Conservation (phyloP, 2,113 vertebrate species). For the Stercorarius parasiticus region DNA sequence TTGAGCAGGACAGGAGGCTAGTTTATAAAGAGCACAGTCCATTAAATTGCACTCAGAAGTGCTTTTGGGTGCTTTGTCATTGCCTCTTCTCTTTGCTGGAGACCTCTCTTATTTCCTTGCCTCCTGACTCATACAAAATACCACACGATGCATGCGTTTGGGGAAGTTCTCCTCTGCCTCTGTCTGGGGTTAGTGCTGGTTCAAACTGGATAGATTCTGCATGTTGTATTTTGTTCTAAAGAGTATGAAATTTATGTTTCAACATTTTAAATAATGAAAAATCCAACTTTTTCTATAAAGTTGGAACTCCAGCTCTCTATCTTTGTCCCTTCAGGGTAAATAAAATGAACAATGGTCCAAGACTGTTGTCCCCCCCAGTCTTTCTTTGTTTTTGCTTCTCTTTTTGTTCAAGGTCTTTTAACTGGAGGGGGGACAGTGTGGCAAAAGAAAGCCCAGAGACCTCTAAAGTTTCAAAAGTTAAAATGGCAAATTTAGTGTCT, state of each 20-base stretch:
- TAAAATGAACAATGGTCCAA: neutral
- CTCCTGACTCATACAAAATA: neutral
- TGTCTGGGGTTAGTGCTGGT: neutral
- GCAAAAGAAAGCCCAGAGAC: neutral
- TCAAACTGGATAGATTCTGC: neutral
- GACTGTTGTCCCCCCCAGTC: accelerated
- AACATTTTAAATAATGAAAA: neutral
- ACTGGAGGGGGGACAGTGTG: neutral
- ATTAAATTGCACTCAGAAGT: neutral
- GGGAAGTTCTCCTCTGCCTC: neutral
- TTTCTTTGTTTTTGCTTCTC: neutral
- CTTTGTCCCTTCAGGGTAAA: neutral
- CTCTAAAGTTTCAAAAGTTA: neutral
- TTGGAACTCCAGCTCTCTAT: neutral
- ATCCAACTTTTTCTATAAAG: neutral
- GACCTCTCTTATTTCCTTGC: neutral
- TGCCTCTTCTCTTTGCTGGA: neutral
- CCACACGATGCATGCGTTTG: neutral
- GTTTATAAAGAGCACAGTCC: neutral
- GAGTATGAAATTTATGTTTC: neutral
- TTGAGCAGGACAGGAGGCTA: neutral
- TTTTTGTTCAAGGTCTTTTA: neutral
- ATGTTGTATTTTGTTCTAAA: neutral
- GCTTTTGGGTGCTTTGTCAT: neutral
- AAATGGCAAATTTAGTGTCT: neutral